Evolutionary conservation across 2,113 vertebrate species (phyloP).

Genomic region (Dendropsophus ebraccatus): DNA sequence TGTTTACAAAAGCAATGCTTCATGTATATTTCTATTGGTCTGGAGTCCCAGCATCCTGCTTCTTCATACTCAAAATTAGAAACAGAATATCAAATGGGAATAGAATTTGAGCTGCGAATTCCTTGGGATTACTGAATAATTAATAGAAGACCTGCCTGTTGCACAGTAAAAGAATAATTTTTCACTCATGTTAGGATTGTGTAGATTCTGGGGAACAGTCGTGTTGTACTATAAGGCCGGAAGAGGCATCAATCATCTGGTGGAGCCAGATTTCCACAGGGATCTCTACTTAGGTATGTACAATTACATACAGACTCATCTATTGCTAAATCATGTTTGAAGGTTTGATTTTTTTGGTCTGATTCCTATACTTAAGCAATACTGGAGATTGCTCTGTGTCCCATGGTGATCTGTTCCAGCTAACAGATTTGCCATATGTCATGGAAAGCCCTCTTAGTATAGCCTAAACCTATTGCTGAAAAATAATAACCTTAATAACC

Average conservation of each 20-base stretch:
- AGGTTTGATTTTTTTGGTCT: constrained; percentile 16
- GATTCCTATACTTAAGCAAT: constrained; percentile 15
- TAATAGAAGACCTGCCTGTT: background rate
- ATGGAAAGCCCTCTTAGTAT: constrained; percentile 20
- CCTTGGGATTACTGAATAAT: constrained; percentile 19
- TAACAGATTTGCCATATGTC: constrained; percentile 49
- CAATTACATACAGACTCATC: constrained; percentile 35
- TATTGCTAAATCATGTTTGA: constrained; percentile 48
- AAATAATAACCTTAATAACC: constrained; percentile 40
- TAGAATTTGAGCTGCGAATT: background rate
- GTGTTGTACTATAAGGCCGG: background rate
- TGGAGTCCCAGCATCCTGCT: background rate
- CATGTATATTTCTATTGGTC: background rate
- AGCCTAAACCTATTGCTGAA: constrained; percentile 36
- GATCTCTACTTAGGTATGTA: constrained; percentile 24
- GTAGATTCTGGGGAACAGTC: background rate
- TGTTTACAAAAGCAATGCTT: background rate
- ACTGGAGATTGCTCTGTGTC: constrained; percentile 25
- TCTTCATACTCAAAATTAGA: background rate
- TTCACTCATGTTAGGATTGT: background rate
- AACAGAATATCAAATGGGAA: constrained; percentile 17
- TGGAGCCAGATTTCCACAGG: constrained; percentile 17
- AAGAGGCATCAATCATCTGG: constrained; percentile 42
- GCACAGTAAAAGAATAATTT: background rate
- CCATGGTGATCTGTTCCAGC: constrained; percentile 40